These are phyloP conservation scores for Flabesymbios commensalis DNA, from an alignment of 2,888 invertebrate species.

Conservation along the genomic window DNA sequence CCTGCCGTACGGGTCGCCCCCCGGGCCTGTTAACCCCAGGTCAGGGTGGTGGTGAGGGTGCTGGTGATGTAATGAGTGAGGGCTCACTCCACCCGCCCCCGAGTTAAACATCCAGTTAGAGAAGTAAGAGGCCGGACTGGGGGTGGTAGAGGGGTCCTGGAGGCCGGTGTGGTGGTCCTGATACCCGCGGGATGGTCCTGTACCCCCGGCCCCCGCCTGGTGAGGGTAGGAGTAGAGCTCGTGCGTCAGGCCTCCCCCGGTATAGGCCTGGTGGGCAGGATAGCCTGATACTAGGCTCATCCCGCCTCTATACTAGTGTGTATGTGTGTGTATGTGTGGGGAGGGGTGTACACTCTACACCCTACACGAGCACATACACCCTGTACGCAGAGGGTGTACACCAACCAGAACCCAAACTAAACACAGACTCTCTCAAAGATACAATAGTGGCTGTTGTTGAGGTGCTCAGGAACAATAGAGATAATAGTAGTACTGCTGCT, in stretches of 20 bases:
- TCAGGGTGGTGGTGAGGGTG: not conserved
- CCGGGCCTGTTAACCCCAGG: not conserved
- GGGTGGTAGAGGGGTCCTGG: not conserved
- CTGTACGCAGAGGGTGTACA: too few species aligned
- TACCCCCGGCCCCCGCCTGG: not conserved
- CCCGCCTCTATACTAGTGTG: too few species aligned
- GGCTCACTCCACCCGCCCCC: not conserved
- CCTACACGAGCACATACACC: too few species aligned
- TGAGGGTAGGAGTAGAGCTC: constrained; percentile 1
- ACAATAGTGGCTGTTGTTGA: too few species aligned
- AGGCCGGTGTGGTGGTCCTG: not conserved
- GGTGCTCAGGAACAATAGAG: too few species aligned
- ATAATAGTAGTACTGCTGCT: too few species aligned
- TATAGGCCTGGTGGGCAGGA: not conserved
- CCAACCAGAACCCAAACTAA: too few species aligned
- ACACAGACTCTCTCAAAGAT: too few species aligned
- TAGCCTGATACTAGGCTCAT: constrained; percentile 16
- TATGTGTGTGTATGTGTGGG: too few species aligned
- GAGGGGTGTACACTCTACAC: too few species aligned
- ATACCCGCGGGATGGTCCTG: not conserved
- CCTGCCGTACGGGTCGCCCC: not conserved
- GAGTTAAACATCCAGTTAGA: not conserved
- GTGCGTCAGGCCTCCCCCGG: not conserved
- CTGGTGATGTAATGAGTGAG: not conserved
- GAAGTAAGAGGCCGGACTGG: not conserved